Percentiles rank a stretch among this genome's conserved stretches.
Evolutionary conservation across 2,888 invertebrate genomes (phyloP).

Genomic region (Limenitis camilla): DNA sequence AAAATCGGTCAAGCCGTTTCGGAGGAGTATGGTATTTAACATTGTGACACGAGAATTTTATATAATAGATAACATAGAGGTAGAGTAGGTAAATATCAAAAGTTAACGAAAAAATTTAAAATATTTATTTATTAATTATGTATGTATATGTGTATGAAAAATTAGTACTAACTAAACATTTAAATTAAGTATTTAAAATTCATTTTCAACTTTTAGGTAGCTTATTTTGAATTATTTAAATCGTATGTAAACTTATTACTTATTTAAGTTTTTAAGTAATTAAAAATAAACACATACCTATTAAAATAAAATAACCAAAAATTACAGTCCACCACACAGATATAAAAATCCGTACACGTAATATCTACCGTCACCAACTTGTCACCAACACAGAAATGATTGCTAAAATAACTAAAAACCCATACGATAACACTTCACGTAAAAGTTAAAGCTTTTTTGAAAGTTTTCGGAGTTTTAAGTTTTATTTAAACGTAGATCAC

Average conservation of each 20-base stretch:
- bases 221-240: no score
- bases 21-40: no score
- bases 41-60: no score
- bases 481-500: slow-evolving; percentile 33
- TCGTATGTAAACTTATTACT: background rate
- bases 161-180: no score
- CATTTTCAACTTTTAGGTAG: no score
- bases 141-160: no score
- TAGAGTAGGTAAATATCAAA: no score
- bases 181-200: no score
- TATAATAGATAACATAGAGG: no score
- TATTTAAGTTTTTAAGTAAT: background rate
- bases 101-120: no score
- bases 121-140: no score
- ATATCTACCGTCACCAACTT: slow-evolving; percentile 46
- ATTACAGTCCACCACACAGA: slow-evolving; percentile 11
- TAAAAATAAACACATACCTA: background rate
- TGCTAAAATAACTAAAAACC: slow-evolving; percentile 17
- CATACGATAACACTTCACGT: slow-evolving; percentile 11
- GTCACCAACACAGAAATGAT: slow-evolving; percentile 45
- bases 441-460: slow-evolving; percentile 7
- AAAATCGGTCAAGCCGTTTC: no score
- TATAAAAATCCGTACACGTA: slow-evolving; percentile 12
- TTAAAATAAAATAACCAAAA: slow-evolving; percentile 1
- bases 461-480: slow-evolving; percentile 7